Percentiles rank a stretch among this genome's conserved stretches.
Conservation (phyloP, 2,797 vertebrate species). For the Austrolebias charrua region DNA sequence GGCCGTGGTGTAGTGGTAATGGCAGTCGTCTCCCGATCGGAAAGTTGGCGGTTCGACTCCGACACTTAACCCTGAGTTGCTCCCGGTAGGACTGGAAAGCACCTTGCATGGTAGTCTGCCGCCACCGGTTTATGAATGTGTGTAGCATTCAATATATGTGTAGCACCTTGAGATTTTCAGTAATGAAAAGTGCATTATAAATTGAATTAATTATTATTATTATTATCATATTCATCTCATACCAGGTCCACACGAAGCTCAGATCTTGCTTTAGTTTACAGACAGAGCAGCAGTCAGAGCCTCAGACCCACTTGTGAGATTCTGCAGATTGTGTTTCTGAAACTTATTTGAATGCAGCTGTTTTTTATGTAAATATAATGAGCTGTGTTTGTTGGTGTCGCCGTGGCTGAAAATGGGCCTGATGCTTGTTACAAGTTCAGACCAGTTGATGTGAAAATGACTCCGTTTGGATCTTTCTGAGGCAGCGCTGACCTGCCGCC, state of each 20-base stretch:
- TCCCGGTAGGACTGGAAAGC: too few species aligned
- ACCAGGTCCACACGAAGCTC: neutral
- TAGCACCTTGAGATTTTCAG: too few species aligned
- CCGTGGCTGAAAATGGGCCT: constrained; percentile 7
- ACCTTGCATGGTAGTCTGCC: too few species aligned
- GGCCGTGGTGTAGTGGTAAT: too few species aligned
- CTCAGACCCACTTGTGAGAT: neutral
- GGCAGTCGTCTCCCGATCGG: too few species aligned
- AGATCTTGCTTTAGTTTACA: neutral
- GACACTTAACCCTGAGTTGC: too few species aligned
- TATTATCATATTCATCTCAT: neutral
- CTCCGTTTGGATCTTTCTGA: constrained; percentile 14
- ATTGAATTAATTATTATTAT: too few species aligned
- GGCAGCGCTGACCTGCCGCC: constrained; percentile 35
- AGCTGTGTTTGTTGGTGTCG: neutral
- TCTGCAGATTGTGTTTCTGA: neutral
- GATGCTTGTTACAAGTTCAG: constrained; percentile 30
- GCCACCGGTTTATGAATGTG: too few species aligned
- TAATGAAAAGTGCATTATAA: too few species aligned
- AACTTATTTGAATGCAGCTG: neutral
- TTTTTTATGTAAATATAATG: neutral
- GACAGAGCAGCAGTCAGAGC: too few species aligned
- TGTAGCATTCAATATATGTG: too few species aligned
- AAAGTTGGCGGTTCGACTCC: too few species aligned
- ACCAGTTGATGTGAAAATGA: constrained; percentile 31